Conservation (phyloP, 2,113 vertebrate species). For the Callocephalon fimbriatum region DNA sequence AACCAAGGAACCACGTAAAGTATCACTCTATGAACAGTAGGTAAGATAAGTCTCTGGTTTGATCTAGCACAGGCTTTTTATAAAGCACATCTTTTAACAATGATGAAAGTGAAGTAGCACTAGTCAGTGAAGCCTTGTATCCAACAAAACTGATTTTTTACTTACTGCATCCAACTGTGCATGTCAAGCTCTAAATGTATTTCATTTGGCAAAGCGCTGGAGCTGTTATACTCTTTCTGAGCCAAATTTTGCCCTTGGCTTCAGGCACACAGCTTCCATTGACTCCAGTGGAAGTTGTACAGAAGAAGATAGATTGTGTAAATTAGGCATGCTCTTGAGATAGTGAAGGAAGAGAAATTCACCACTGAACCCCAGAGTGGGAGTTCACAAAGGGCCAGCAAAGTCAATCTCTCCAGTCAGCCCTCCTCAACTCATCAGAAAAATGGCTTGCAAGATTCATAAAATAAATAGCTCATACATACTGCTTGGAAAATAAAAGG, state of each 20-base stretch:
- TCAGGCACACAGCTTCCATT: conserved; percentile 59
- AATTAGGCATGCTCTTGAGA: conserved; percentile 38
- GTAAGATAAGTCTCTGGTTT: not conserved
- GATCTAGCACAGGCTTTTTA: conserved; percentile 3
- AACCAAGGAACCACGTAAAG: not conserved
- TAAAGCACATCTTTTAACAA: conserved; percentile 25
- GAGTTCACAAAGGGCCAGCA: conserved; percentile 12
- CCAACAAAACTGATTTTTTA: conserved; percentile 60
- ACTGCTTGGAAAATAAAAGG: not conserved
- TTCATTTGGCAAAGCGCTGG: conserved; percentile 61
- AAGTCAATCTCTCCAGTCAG: conserved; percentile 2
- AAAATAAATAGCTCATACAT: not conserved
- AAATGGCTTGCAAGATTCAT: not conserved
- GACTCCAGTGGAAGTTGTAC: conserved; percentile 35
- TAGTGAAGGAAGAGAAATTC: not conserved
- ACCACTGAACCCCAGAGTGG: not conserved
- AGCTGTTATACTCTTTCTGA: conserved; percentile 34
- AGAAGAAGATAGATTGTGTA: conserved; percentile 52
- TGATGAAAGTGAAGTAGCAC: conserved; percentile 8
- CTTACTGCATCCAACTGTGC: conserved; percentile 58
- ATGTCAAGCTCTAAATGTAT: conserved; percentile 68
- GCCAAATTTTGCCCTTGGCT: conserved; percentile 64
- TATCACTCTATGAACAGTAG: not conserved
- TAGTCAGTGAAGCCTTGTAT: conserved; percentile 3
- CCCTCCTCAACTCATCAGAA: not conserved